Base-by-base conservation (phyloP, 2,113 vertebrate species). In the Gymnarchus niloticus region DNA sequence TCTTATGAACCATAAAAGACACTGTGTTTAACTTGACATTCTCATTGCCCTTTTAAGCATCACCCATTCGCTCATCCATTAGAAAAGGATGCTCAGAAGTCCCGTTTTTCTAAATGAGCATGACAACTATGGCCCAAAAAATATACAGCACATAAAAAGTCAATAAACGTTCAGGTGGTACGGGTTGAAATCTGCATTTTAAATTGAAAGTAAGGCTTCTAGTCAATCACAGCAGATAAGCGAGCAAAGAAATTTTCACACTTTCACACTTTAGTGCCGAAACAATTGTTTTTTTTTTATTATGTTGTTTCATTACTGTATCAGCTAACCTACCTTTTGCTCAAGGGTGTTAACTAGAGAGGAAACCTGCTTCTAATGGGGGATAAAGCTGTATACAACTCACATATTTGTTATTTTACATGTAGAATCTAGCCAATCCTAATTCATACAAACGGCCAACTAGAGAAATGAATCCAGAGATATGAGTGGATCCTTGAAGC, bases 1-100 rank as follows among this genome's bases (percentile, higher is more conserved):
- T 59, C 77, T 25, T 61, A 73, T 51, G 21, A 81, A 73, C 85
- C 28, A 57, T 54, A 84, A 84, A 73, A 82, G 37, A 49, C 9
- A 10, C 28, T 84, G 61, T 85, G 52, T 83, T 48, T 52, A 85
- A 69, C 49, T 56, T 3, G 21, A 2, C 85, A 14, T 23, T 48
- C 44, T 25, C n/a, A 57, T 17, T 57, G 9, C 56, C 9, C 56
- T 57, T 56, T n/a, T n/a, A n/a, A n/a, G n/a, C n/a, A n/a, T n/a
- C n/a, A 73, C 65, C 33, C 33, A 73, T 73, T 73, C 33, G 1
- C 41, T 73, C 65, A 73, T 73, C 65, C 41, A 73, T 41, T 37
- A 33, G 12, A 73, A 73, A 73, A 54, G 10, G 6, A 10, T 17
- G 19, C 19, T 54, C 19, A 14, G 12, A 73, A n/a, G 4, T 23